A percentile compares a stretch with the other conserved stretches of the same genome.
These are phyloP conservation scores for Eurytoma adleriae DNA, from an alignment of 2,888 invertebrate species.

Conservation along the genomic window DNA sequence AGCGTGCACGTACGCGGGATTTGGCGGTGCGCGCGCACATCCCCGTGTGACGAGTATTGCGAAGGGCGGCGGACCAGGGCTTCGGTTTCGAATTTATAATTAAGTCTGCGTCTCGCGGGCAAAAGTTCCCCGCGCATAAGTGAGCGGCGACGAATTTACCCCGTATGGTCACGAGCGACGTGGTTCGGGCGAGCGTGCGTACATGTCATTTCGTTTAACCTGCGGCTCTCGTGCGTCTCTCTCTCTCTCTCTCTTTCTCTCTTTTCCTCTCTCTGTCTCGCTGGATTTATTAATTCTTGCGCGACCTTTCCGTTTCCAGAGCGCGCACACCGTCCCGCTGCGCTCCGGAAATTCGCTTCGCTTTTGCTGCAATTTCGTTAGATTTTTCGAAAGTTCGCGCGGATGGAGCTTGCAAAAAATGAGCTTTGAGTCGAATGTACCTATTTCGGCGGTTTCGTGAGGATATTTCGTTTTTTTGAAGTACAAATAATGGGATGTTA, in stretches of 20 bases:
- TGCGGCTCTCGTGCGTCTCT: background rate
- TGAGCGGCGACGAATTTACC: background rate
- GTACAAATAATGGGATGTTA: no score
- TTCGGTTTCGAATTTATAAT: conserved; percentile 56
- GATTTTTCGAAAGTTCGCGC: background rate
- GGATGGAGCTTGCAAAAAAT: background rate
- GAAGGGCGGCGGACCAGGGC: conserved; percentile 29
- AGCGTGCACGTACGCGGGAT: background rate
- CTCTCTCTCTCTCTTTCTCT: background rate
- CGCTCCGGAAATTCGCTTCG: background rate
- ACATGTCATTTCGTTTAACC: background rate
- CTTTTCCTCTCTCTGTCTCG: background rate
- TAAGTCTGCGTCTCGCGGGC: conserved; percentile 39
- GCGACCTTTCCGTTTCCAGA: no score
- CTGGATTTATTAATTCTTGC: no score
- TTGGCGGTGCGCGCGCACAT: background rate
- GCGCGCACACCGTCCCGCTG: background rate
- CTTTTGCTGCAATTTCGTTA: background rate
- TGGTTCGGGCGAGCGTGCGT: background rate
- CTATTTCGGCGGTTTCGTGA: no score
- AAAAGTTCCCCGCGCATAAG: background rate
- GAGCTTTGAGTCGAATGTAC: no score
- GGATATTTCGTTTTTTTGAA: no score
- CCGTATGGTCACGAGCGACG: background rate
- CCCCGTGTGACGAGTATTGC: conserved; percentile 43